phyloP scores from a whole-genome alignment of 2,888 invertebrate species.

The Smittia sp. region DNA sequence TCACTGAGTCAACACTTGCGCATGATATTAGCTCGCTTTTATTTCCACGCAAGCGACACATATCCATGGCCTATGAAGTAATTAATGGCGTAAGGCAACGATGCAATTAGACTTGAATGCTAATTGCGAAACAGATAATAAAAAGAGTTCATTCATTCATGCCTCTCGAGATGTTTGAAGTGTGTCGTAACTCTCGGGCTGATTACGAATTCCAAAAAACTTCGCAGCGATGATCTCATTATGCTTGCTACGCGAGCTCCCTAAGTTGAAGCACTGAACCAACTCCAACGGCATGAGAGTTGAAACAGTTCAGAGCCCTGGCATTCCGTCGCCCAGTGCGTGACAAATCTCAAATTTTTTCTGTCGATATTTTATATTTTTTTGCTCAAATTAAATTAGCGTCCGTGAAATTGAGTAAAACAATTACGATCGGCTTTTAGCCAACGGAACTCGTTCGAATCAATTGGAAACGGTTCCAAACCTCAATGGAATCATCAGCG shows the following conservation, averaged over 20 bases:
- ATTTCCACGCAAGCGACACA: neutral
- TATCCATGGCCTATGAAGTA: neutral
- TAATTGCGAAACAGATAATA: too few species aligned
- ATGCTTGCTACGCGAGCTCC: too few species aligned
- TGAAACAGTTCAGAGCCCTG: too few species aligned
- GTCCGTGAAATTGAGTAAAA: neutral
- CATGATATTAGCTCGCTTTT: neutral
- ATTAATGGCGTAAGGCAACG: neutral
- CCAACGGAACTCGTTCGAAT: neutral
- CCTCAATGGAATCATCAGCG: neutral
- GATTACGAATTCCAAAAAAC: too few species aligned
- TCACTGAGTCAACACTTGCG: neutral
- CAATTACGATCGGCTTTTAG: neutral
- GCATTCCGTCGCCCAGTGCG: neutral
- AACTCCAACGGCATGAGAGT: too few species aligned
- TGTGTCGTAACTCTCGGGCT: too few species aligned
- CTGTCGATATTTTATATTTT: neutral
- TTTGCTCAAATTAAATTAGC: neutral
- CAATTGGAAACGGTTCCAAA: neutral
- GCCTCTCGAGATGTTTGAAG: too few species aligned
- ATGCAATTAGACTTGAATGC: too few species aligned
- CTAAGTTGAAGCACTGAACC: too few species aligned
- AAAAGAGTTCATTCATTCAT: too few species aligned
- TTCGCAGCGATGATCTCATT: too few species aligned
- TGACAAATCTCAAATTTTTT: neutral